Base-by-base conservation (phyloP, 2,113 vertebrate genomes). In the Acanthochromis polyacanthus region DNA sequence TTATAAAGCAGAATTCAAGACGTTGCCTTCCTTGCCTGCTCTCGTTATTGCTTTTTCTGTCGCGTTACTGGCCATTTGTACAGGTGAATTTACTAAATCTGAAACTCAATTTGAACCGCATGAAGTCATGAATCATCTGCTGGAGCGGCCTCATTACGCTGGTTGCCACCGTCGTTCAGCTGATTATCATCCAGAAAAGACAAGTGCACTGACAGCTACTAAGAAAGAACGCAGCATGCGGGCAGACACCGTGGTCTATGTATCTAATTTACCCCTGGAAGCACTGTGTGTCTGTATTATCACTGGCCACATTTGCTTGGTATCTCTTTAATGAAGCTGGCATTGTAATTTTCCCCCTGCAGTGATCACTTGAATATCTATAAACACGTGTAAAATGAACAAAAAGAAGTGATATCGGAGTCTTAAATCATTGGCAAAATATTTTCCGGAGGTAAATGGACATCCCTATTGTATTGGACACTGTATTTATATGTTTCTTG, bases 51-150 rank as follows among this genome's bases (percentile, higher is more conserved):
- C 6, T 25, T 61, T 56, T 66, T 36, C 17, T 19, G 23, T 43
- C 11, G 45, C 16, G n/a, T 43, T 60, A 14, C 19, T 22, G 25
- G 22, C 43, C 19, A 63, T 53, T 55, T 30, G n/a, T 22, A 46
- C n/a, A 15, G 40, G 40, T 43, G 40, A 43, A 62, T 69, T 10
- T 69, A 36, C 14, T 53, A 32, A 30, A 55, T 62, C 16, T 63
- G 25, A 48, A 48, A 36, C 23, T 46, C 20, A 40, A 59, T 17
- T 59, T 28, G 17, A 52, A 77, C 17, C 14, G 53, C 11, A 68
- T 76, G 36, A 61, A 69, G 23, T 23, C 46, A 76, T 43, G 64
- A 68, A 60, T 53, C 15, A 53, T 32, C 36, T 48, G 52, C 57
- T 48, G 11, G 48, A 63, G 9, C 5, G 3, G 45, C 28, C 53